Percentiles rank a stretch among this genome's conserved stretches.
Conservation (phyloP, 2,888 invertebrate genomes). For the Habroteleia sp. region DNA sequence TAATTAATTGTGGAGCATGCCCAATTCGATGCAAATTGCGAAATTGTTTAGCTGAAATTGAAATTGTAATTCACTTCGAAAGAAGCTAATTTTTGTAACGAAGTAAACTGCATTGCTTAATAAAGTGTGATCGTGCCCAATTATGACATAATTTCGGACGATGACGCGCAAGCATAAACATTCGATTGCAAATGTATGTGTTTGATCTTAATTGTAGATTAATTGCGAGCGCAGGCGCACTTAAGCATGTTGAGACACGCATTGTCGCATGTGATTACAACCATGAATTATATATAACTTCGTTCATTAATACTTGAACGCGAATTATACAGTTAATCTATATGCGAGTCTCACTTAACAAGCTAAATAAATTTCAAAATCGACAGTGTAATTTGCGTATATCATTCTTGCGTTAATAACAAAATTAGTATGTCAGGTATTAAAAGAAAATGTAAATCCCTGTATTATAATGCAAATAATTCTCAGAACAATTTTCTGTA, state of each 20-base stretch:
- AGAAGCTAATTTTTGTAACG: conserved; percentile 4
- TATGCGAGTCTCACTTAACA: conserved; percentile 4
- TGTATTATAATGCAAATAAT: too few relatives aligned
- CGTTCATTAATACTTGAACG: conserved; percentile 37
- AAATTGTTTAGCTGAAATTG: too few relatives aligned
- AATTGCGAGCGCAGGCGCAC: conserved; percentile 33
- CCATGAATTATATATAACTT: conserved; percentile 45
- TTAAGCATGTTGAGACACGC: conserved; percentile 21
- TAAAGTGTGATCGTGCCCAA: conserved; percentile 21
- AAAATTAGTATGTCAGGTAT: too few relatives aligned
- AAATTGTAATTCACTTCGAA: too few relatives aligned
- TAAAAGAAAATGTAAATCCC: too few relatives aligned
- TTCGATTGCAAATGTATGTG: conserved; percentile 16
- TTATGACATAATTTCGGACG: conserved; percentile 35
- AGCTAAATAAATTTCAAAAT: conserved; percentile 8
- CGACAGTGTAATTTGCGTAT: too few relatives aligned
- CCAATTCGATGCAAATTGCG: too few relatives aligned
- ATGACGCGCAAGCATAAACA: conserved; percentile 22
- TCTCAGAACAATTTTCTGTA: too few relatives aligned
- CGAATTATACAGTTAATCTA: conserved; percentile 23
- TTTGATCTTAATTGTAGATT: conserved; percentile 55
- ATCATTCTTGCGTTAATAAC: too few relatives aligned
- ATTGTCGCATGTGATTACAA: conserved; percentile 46
- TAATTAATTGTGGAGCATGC: too few relatives aligned
- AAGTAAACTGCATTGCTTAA: conserved; percentile 11